Base-by-base conservation (phyloP, 2,888 invertebrate genomes). In the Leucophora obtusa region DNA sequence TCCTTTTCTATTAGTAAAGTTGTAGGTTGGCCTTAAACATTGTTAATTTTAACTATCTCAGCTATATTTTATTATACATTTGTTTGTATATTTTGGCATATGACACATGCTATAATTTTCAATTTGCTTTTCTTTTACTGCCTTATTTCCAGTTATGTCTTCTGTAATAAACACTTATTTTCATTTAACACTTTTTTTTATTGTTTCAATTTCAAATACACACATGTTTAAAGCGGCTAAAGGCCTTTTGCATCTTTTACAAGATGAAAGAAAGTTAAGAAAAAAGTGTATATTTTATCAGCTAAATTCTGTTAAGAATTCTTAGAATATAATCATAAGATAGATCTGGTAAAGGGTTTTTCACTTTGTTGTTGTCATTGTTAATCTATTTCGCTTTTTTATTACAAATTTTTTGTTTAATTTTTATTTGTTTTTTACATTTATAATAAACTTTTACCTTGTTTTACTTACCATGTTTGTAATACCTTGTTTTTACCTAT, bases 271-370 rank as follows among this genome's bases (percentile, higher is more conserved):
- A 50, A 24, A 51, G 17, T 18, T 51, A 14, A 28, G 51, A 51
- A 28, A 38, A 5, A 38, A 15, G n/a, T n/a, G n/a, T n/a, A 54
- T 18, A 59, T 69, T 68, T 75, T 47, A 75, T 75, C 58, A 68
- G 60, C 17, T 51, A 65, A 68, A 18, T 59, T 59, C 14, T 38
- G 21, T 62, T 11, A 21, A 71, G 43, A 68, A 72, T 75, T 80
- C 75, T 47, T 24, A 18, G 72, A 76, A 80, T 59, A 33, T 24
- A 63, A 80, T 69, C 66, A n/a, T 33, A 56, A 80, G 58, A 80
- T 72, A 71, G 68, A 80, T 80, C 72, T 80, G 51, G 47, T 72
- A 9, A 15, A n/a, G n/a, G 33, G 47, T 47, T 33, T 33, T 33
- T 68, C 62, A 24, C 35, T 62, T 35, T 54, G 35, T 65, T 65